Percentiles rank a stretch among this genome's conserved stretches.
Evolutionary conservation across 2,888 invertebrate genomes (phyloP).

Genomic region (Troides helena): DNA sequence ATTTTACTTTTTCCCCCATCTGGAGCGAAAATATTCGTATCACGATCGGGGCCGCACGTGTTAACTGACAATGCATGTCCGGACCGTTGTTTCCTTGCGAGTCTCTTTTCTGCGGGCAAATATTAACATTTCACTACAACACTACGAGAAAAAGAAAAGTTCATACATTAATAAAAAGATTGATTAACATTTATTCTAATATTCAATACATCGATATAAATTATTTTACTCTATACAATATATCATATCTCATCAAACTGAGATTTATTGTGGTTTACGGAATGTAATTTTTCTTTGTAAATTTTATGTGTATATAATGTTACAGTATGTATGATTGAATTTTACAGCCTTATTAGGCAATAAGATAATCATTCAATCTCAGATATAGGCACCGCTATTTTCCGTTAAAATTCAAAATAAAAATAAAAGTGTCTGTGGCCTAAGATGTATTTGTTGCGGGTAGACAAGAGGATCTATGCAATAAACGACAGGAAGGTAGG

Average conservation of each 20-base stretch:
- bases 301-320: too few species aligned
- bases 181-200: too few species aligned
- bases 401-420: too few species aligned
- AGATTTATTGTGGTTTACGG: too few species aligned
- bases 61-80: slow-evolving; percentile 45
- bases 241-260: too few species aligned
- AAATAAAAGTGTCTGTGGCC: background rate
- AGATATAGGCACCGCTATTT: too few species aligned
- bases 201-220: too few species aligned
- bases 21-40: slow-evolving; percentile 67
- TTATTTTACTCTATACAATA: too few species aligned
- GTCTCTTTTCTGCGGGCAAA: slow-evolving; percentile 42
- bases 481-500: slow-evolving; percentile 63
- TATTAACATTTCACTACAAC: slow-evolving; percentile 42
- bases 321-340: too few species aligned
- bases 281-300: too few species aligned
- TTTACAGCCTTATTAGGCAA: too few species aligned
- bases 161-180: background rate
- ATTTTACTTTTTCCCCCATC: slow-evolving; percentile 76
- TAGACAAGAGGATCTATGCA: slow-evolving; percentile 52
- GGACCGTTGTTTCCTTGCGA: slow-evolving; percentile 29
- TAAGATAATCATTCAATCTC: too few species aligned
- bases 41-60: slow-evolving; percentile 75
- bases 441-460: slow-evolving; percentile 30
- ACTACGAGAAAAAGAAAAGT: background rate